A percentile compares a stretch with the other conserved stretches of the same genome.
Evolutionary conservation across 2,797 vertebrate genomes (phyloP).

Genomic region (Acrossocheilus fasciatus): DNA sequence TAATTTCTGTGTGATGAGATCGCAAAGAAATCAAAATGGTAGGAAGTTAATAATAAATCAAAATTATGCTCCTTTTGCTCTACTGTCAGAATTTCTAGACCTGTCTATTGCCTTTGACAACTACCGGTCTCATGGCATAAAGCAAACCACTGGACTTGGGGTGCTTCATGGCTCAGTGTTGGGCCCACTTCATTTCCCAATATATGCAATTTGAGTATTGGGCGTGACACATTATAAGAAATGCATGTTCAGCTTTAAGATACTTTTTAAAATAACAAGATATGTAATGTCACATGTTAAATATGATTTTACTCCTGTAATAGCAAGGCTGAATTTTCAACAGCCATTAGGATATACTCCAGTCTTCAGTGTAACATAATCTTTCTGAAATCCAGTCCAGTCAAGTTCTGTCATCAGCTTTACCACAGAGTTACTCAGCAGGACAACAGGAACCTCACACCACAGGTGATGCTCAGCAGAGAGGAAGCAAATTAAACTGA

Average conservation of each 20-base stretch:
- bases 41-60: not conserved
- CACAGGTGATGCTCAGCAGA: constrained; percentile 10
- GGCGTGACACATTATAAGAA: not conserved
- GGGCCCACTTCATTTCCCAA: not conserved
- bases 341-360: not conserved
- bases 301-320: not conserved
- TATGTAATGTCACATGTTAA: not conserved
- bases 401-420: not conserved
- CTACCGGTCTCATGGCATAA: not conserved
- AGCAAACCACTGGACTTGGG: not conserved
- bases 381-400: not conserved
- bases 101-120: constrained; percentile 2
- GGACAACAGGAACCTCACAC: constrained; percentile 21
- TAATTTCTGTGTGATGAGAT: not conserved
- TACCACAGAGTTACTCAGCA: constrained; percentile 8
- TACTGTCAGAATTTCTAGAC: not conserved
- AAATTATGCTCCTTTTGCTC: not conserved
- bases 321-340: not conserved
- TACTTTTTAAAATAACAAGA: not conserved
- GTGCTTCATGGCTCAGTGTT: not conserved
- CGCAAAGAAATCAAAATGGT: not conserved
- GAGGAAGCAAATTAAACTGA: constrained; percentile 25
- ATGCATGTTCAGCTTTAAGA: not conserved
- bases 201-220: not conserved
- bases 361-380: not conserved